Conservation (phyloP, 2,888 invertebrate species). For the Aphelenchoides bicaudatus region DNA sequence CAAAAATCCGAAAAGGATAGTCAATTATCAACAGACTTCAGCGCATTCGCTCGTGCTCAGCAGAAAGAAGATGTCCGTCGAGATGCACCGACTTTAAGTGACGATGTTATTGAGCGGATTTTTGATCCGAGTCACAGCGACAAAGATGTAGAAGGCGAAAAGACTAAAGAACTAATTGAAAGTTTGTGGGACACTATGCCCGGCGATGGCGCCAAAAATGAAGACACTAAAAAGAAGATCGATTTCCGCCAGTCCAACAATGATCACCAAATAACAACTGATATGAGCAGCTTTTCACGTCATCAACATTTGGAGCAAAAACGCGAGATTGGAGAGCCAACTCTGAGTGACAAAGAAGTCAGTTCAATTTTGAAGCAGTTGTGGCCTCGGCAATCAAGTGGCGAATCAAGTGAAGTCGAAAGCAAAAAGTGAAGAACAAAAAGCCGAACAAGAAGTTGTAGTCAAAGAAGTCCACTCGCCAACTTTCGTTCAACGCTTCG, state of each 20-base stretch:
- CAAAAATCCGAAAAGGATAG: constrained; percentile 2
- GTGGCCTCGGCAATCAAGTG: too few species aligned
- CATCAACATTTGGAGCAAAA: neutral
- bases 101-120: constrained; percentile 1
- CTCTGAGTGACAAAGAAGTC: neutral
- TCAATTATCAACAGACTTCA: neutral
- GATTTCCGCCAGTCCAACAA: neutral
- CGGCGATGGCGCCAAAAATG: neutral
- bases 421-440: neutral
- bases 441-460: neutral
- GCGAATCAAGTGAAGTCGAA: neutral
- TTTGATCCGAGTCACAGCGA: neutral
- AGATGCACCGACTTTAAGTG: constrained; percentile 7
- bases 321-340: neutral
- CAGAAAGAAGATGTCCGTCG: too few species aligned
- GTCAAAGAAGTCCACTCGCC: neutral
- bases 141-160: neutral
- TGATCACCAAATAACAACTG: neutral
- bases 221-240: neutral
- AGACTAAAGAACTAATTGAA: neutral
- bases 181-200: neutral
- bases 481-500: constrained; percentile 5
- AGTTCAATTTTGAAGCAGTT: too few species aligned
- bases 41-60: constrained; percentile 2
- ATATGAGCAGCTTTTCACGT: too few species aligned